Conservation (phyloP, 2,888 invertebrate species). For the Sycophila texana region DNA sequence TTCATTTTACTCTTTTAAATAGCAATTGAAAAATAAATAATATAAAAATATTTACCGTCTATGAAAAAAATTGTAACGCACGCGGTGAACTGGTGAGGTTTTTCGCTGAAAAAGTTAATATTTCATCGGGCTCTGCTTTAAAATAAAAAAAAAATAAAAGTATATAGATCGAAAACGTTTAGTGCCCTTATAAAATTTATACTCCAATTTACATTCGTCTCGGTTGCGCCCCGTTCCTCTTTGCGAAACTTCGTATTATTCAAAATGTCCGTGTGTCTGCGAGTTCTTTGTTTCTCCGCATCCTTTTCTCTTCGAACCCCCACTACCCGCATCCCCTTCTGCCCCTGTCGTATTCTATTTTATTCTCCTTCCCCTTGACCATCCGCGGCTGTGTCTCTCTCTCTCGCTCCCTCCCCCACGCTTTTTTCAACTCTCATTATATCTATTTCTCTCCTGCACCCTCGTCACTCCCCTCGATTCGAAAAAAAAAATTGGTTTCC, state of each 20-base stretch:
- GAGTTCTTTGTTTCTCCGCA: slow-evolving; percentile 42
- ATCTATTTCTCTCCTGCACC: slow-evolving; percentile 44
- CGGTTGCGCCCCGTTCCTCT: slow-evolving; percentile 24
- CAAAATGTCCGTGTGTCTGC: slow-evolving; percentile 41
- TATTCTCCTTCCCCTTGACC: slow-evolving; percentile 23
- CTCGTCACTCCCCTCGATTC: slow-evolving; percentile 51
- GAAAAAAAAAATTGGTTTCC: slow-evolving; percentile 49
- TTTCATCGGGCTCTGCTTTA: background rate
- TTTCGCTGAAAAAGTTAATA: background rate
- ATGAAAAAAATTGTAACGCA: no score
- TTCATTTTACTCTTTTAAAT: no score
- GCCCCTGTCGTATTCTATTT: slow-evolving; percentile 18
- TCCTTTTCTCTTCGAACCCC: slow-evolving; percentile 37
- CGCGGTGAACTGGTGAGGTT: no score
- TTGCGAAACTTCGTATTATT: slow-evolving; percentile 45
- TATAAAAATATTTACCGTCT: no score
- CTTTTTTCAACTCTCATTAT: slow-evolving; percentile 31
- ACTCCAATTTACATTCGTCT: slow-evolving; percentile 43
- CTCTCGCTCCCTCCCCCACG: background rate
- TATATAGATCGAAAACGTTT: slow-evolving; percentile 26
- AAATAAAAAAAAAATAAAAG: no score
- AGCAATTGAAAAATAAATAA: no score
- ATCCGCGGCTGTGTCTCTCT: slow-evolving; percentile 9
- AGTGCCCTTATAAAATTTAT: slow-evolving; percentile 49
- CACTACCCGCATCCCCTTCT: slow-evolving; percentile 31